Percentiles rank a stretch among this genome's conserved stretches.
Evolutionary conservation across 2,113 vertebrate genomes (phyloP).

Genomic region (Chaetodon auriga): DNA sequence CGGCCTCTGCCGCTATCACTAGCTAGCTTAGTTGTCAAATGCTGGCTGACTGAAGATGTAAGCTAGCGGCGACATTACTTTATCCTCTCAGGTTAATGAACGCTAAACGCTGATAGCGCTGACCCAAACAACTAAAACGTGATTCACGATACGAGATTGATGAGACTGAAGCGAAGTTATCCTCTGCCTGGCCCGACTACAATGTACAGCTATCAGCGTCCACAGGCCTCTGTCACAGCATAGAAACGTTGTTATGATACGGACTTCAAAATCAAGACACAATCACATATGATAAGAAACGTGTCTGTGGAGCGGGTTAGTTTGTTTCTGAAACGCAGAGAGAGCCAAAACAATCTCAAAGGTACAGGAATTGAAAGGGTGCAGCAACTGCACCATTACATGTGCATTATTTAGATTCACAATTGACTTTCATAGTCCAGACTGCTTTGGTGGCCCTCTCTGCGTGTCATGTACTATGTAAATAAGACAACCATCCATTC

Average conservation of each 20-base stretch:
- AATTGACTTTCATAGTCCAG: neutral
- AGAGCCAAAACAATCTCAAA: conserved; percentile 18
- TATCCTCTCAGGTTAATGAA: no score
- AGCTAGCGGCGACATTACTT: conserved; percentile 26
- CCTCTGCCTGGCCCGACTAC: neutral
- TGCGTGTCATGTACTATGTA: neutral
- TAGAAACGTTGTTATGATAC: no score
- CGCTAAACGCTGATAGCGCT: neutral
- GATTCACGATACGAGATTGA: neutral
- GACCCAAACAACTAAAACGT: neutral
- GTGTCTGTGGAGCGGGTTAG: neutral
- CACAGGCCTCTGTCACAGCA: neutral
- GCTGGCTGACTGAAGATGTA: conserved; percentile 1
- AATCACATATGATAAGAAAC: neutral
- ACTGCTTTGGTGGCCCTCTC: neutral
- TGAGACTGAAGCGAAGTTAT: neutral
- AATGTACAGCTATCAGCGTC: neutral
- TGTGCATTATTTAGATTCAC: neutral
- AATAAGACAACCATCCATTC: neutral
- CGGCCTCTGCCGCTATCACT: neutral
- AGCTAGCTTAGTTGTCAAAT: conserved; percentile 19
- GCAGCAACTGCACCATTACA: neutral
- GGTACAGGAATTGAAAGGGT: neutral
- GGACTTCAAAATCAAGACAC: neutral
- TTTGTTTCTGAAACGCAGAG: neutral